phyloP scores from a whole-genome alignment of 2,113 vertebrate genomes.

The Tympanuchus pallidicinctus region DNA sequence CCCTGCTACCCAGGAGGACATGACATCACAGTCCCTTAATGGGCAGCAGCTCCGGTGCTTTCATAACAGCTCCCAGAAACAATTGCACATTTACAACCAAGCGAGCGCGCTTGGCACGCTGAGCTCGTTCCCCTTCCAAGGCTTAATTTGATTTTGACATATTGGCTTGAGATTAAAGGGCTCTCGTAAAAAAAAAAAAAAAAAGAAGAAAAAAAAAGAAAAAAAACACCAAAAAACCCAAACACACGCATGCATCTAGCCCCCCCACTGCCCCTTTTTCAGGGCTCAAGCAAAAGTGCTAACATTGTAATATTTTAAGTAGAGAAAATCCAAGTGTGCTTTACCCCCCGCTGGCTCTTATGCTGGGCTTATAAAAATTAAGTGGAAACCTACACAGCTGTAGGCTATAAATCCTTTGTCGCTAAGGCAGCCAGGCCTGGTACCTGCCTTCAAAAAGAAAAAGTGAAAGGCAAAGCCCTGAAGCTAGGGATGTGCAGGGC shows the following conservation, averaged over 20 bases:
- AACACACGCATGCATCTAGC: slow-evolving; percentile 15
- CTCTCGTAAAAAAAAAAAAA: slow-evolving; percentile 64
- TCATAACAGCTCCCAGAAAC: slow-evolving; percentile 74
- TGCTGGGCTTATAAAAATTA: slow-evolving; percentile 84
- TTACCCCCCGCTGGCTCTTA: slow-evolving; percentile 79
- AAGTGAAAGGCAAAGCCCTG: neutral
- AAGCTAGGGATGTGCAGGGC: neutral
- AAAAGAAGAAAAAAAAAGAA: neutral
- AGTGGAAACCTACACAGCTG: slow-evolving; percentile 84
- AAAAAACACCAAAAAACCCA: slow-evolving; percentile 13
- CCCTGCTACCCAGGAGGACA: slow-evolving; percentile 21
- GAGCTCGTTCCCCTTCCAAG: slow-evolving; percentile 70
- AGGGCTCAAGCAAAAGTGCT: slow-evolving; percentile 76
- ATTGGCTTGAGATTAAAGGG: slow-evolving; percentile 79
- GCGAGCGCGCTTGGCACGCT: slow-evolving; percentile 64
- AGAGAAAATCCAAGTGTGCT: slow-evolving; percentile 84
- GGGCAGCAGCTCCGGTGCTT: slow-evolving; percentile 64
- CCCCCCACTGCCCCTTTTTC: slow-evolving; percentile 41
- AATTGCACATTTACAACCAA: slow-evolving; percentile 73
- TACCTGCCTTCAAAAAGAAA: slow-evolving; percentile 65
- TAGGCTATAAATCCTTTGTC: slow-evolving; percentile 82
- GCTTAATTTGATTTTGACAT: slow-evolving; percentile 78
- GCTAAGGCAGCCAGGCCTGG: slow-evolving; percentile 67
- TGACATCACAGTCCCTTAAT: slow-evolving; percentile 68
- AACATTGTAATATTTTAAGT: slow-evolving; percentile 81